Evolutionary conservation across 92 coral and sea anemone species (phyloP), one percentile per base, ranked within the genome.

Genomic region (Phenganax subtilis): DNA sequence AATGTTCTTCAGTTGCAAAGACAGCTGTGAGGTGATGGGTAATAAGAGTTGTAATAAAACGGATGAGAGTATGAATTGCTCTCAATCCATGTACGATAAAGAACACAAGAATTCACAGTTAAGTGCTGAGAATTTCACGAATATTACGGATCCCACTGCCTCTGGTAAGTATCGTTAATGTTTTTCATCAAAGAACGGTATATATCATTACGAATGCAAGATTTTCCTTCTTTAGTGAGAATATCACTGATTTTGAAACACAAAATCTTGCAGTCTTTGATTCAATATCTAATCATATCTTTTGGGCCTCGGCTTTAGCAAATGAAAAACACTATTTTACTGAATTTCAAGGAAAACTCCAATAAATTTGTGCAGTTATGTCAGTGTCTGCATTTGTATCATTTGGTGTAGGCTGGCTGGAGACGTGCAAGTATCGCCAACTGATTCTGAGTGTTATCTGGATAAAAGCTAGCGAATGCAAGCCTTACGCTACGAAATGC

Each of bases 1-100:
- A 55, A 51, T 80, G 17, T 70, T 80, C 8, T 71, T 82, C 86
- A 57, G 71, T 62, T 90, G 94, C 25, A 58, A 52, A 2, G n/a
- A 62, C 0, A 29, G 47, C 55, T 78, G 82, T 25, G 68, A 76
- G 44, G 44, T 78, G n/a, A 29, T 31, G 57, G 81, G 81, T n/a
- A 78, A 78, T 51, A 61, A 37, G 72, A 64, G 82, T 78, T 61
- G 82, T 62, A 62, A 62, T 59, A 59, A 31, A 11, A 64, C 71
- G 7, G 25, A 51, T 3, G 73, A 59, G 27, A 10, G 47, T 37
- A 30, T 52, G 9, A 11, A 20, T 27, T 78, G 72, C 53, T 31
- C 59, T 67, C 29, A 62, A 55, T 20, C 71, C 29, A 12, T 31
- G 44, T 60, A 62, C 12, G 72, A 78, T 57, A 51, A 11, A 0